A percentile compares a stretch with the other conserved stretches of the same genome.
phyloP scores from a whole-genome alignment of 2,888 invertebrate genomes.

The Leptopilina drosophilae region DNA sequence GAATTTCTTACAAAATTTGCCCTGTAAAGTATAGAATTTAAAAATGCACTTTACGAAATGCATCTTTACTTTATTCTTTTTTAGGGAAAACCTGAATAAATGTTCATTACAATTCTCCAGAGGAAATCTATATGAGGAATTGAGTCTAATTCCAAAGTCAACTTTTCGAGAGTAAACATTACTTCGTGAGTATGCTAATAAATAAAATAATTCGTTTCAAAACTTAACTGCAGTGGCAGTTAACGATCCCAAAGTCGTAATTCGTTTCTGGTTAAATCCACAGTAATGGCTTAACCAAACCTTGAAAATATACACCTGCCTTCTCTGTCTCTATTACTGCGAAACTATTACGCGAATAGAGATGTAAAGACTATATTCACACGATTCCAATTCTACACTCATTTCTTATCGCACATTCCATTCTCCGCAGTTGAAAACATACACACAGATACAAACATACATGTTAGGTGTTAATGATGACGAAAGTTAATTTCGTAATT shows the following conservation, averaged over 20 bases:
- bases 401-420: neutral
- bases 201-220: neutral
- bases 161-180: neutral
- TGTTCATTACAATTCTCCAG: too few relatives aligned
- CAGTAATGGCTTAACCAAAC: constrained; percentile 29
- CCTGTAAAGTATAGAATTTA: too few relatives aligned
- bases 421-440: neutral
- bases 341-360: constrained; percentile 2
- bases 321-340: neutral
- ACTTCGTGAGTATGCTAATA: neutral
- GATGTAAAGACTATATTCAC: constrained; percentile 7
- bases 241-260: constrained; percentile 11
- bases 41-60: too few relatives aligned
- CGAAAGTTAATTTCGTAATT: constrained; percentile 13
- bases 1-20: too few relatives aligned
- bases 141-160: constrained; percentile 1
- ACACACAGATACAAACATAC: too few relatives aligned
- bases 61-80: too few relatives aligned
- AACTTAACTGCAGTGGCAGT: neutral
- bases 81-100: too few relatives aligned
- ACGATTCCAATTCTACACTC: neutral
- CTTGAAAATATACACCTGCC: constrained; percentile 22
- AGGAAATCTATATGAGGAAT: neutral
- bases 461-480: constrained; percentile 5
- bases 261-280: neutral